Percentiles rank a stretch among this genome's conserved stretches.
phyloP scores from a whole-genome alignment of 2,888 invertebrate species.

The Calephelis perditalis region DNA sequence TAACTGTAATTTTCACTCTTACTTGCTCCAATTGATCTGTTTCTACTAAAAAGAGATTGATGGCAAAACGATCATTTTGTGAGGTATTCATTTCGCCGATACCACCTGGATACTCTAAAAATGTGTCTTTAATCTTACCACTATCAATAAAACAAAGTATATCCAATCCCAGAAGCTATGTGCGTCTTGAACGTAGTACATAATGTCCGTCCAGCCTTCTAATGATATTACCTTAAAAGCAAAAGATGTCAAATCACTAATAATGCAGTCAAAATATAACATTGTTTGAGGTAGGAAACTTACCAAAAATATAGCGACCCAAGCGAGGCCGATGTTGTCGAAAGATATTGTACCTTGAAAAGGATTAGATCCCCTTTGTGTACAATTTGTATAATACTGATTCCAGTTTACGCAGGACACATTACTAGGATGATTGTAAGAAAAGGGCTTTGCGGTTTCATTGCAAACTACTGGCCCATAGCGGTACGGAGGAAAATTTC shows the following conservation, averaged over 20 bases:
- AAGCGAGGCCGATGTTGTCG: constrained; percentile 99
- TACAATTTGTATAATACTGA: constrained; percentile 97
- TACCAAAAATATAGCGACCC: constrained; percentile 99
- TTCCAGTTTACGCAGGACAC: constrained; percentile 98
- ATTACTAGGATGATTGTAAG: constrained; percentile 82
- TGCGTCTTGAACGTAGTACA: constrained; percentile 99
- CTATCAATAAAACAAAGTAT: constrained; percentile 98
- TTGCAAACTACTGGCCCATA: constrained; percentile 87
- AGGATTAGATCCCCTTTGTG: constrained; percentile 95
- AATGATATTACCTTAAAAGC: constrained; percentile 94
- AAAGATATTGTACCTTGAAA: constrained; percentile 99
- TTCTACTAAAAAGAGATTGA: no score
- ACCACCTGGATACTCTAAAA: no score
- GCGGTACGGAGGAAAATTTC: constrained; percentile 88
- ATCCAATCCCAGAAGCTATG: constrained; percentile 99
- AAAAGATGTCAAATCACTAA: constrained; percentile 15
- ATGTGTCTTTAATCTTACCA: constrained; percentile 82
- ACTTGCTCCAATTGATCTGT: no score
- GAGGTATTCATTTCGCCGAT: no score
- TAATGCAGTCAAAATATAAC: constrained; percentile 15
- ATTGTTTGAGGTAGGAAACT: constrained; percentile 51
- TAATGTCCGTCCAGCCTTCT: constrained; percentile 99
- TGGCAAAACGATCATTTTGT: no score
- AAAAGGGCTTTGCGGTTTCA: constrained; percentile 80
- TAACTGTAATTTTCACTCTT: no score